Conservation (phyloP, 1,140 invertebrate genomes). For the Pantala flavescens region DNA sequence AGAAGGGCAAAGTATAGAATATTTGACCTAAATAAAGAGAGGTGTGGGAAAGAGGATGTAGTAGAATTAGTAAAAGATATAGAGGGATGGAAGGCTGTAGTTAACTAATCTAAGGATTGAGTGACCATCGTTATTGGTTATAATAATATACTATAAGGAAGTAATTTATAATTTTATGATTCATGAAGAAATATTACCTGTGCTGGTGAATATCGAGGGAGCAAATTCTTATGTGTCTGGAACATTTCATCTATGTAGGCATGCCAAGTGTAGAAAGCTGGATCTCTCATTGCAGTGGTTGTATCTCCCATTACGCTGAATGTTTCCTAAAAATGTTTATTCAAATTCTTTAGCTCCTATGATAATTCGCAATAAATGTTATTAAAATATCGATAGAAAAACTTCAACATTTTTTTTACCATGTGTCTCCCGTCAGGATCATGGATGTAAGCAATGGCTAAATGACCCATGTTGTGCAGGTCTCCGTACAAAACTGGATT, state of each 20-base stretch:
- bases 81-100: too few species aligned
- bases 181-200: conserved; percentile 33
- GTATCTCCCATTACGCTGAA: conserved; percentile 29
- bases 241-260: conserved; percentile 32
- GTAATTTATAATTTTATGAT: too few species aligned
- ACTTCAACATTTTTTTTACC: conserved; percentile 26
- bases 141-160: too few species aligned
- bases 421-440: conserved; percentile 57
- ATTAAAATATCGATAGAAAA: too few species aligned
- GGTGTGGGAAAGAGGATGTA: too few species aligned
- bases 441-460: conserved; percentile 42
- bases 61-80: too few species aligned
- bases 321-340: conserved; percentile 25
- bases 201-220: conserved; percentile 29
- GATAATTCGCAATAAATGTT: too few species aligned
- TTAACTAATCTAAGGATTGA: too few species aligned
- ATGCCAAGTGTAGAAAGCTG: conserved; percentile 33
- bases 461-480: conserved; percentile 47
- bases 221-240: conserved; percentile 29
- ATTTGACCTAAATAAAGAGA: too few species aligned
- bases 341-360: too few species aligned
- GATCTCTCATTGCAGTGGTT: conserved; percentile 32
- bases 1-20: too few species aligned
- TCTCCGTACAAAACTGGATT: conserved; percentile 43
- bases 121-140: too few species aligned